phyloP scores from a whole-genome alignment of 2,113 vertebrate genomes.

The Drymodes brunneopygia region DNA sequence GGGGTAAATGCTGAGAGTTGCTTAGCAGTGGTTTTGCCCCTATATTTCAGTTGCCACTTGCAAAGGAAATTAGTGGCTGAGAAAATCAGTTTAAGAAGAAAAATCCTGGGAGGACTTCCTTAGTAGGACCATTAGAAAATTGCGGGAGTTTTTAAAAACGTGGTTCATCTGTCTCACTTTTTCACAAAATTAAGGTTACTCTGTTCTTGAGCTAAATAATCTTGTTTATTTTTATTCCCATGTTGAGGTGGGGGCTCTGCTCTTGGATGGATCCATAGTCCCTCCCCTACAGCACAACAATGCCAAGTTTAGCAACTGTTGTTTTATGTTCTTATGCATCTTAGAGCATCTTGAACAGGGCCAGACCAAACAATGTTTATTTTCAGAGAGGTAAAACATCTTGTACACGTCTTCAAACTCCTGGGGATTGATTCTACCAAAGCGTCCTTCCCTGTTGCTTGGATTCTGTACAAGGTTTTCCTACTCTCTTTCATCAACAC shows the following conservation, averaged over 20 bases:
- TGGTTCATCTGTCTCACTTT: background rate
- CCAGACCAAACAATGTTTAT: background rate
- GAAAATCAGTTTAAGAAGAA: background rate
- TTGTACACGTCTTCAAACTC: background rate
- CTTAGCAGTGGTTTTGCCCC: background rate
- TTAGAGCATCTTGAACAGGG: background rate
- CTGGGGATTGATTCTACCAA: background rate
- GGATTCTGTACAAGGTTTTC: background rate
- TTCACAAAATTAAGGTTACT: background rate
- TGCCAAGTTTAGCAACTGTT: background rate
- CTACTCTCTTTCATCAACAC: background rate
- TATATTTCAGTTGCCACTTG: background rate
- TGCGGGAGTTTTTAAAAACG: rapidly evolving
- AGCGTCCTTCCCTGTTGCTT: background rate
- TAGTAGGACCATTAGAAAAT: background rate
- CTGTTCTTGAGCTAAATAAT: background rate
- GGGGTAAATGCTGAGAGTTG: background rate
- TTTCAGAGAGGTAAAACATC: background rate
- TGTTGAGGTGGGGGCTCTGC: background rate
- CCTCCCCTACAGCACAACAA: background rate
- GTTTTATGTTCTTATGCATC: background rate
- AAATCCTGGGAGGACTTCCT: background rate
- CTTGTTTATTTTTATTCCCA: background rate
- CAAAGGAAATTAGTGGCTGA: background rate
- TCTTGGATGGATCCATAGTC: background rate